Base-by-base conservation (phyloP, 2,888 invertebrate genomes). In the Matsumyia berberina region DNA sequence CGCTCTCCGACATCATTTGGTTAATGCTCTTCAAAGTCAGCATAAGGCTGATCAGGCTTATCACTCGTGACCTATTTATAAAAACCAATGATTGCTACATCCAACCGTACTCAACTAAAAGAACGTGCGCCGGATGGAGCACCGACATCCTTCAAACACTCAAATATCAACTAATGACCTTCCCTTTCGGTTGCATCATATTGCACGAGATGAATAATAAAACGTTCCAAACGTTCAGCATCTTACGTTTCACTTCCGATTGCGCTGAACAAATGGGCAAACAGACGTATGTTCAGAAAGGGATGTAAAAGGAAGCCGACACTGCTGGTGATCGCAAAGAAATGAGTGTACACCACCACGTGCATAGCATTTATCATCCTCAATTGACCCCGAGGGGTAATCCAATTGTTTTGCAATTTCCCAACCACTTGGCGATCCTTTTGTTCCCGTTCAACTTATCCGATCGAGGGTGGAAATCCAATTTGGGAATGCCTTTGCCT, bases 351-450 rank as follows among this genome's bases (percentile, higher is more conserved):
- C 11, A 24, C 72, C 58, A 82, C 77, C 82, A 82, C 77, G 82
- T 82, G 82, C 72, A 82, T 15, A 53, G 12, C 51, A 46, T 72
- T 82, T 67, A 60, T 67, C 77, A 77, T 77, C 33, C 72, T 72
- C 77, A 70, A 72, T 66, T 77, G 77, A 60, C 72, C 60, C 39
- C 2, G 53, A 72, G 35, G 55, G 46, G 72, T 67, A 82, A 82
- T 72, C 82, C 77, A 82, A 82, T 82, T 82, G 82, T 82, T 77
- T 82, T 82, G 82, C 82, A 77, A 82, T 82, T 67, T 77, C 72
- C 55, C 58, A 82, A 82, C 60, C 72, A 78, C 82, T 77, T 53
- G 44, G 60, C 77, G 70, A 82, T 72, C 77, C 77, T 33, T 64
- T 82, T 82, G 82, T 82, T 82, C 70, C 29, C 53, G 39, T 82